Evolutionary conservation across 2,113 vertebrate species (phyloP).

Genomic region (Platichthys stellatus): DNA sequence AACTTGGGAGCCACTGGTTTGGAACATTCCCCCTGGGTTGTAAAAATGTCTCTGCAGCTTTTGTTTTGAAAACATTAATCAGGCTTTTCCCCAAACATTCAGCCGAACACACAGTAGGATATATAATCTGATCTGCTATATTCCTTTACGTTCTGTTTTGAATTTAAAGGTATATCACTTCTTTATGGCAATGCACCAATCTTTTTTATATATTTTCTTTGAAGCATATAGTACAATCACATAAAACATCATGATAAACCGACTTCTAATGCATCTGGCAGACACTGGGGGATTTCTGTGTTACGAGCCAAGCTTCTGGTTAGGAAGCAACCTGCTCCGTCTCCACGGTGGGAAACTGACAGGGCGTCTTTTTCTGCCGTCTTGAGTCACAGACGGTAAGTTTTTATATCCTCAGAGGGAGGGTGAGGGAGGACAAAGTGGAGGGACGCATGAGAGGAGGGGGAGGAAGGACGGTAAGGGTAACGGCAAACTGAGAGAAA

Average conservation of each 20-base stretch:
- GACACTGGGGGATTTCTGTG: constrained; percentile 22
- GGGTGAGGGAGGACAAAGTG: constrained; percentile 34
- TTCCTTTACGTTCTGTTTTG: constrained; percentile 25
- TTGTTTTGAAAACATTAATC: constrained; percentile 3
- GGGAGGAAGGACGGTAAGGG: neutral
- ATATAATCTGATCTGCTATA: neutral
- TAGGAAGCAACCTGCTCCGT: constrained; percentile 51
- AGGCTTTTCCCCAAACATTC: neutral
- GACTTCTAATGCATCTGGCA: constrained; percentile 34
- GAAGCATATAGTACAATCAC: constrained; percentile 17
- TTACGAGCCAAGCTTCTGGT: constrained; percentile 36
- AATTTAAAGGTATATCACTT: constrained; percentile 13
- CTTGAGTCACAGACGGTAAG: constrained; percentile 29
- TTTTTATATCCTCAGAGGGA: constrained; percentile 62
- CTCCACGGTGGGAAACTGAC: constrained; percentile 12
- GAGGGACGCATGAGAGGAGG: neutral
- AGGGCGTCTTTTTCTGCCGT: constrained; percentile 26
- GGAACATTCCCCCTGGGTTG: neutral
- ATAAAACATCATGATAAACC: constrained; percentile 45
- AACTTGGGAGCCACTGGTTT: neutral
- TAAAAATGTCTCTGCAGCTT: neutral
- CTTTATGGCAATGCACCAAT: constrained; percentile 25
- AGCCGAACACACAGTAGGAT: neutral
- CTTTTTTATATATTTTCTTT: constrained; percentile 25
- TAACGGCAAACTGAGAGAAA: neutral